A percentile compares a stretch with the other conserved stretches of the same genome.
phyloP scores from a whole-genome alignment of 2,888 invertebrate genomes.

The Melinopterus prodromus region DNA sequence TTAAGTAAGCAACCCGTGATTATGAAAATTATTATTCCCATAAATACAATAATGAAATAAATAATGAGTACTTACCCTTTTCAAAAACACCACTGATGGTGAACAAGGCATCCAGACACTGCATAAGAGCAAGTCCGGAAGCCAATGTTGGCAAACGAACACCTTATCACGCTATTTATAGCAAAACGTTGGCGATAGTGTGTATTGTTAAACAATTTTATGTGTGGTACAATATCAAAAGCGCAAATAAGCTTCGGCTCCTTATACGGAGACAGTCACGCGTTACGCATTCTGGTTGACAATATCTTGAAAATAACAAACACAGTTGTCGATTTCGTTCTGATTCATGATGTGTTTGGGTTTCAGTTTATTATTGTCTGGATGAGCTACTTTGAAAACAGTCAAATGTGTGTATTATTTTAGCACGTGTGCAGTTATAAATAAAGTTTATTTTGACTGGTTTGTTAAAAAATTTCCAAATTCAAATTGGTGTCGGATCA shows the following conservation, averaged over 20 bases:
- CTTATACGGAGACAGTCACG: background rate
- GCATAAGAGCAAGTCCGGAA: too few species aligned
- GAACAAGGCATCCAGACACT: too few species aligned
- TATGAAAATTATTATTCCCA: too few species aligned
- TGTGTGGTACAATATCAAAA: background rate
- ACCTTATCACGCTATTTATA: background rate
- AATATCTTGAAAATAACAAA: background rate
- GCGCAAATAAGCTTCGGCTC: background rate
- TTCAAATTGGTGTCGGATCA: too few species aligned
- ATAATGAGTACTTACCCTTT: too few species aligned
- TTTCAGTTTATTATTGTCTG: background rate
- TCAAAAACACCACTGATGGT: too few species aligned
- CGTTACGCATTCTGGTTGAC: background rate
- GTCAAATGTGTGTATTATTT: background rate
- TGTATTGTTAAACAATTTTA: background rate
- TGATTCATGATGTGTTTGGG: background rate
- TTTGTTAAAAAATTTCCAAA: too few species aligned
- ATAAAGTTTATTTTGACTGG: too few species aligned
- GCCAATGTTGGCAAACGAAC: too few species aligned
- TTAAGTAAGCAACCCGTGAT: too few species aligned
- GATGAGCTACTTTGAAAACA: background rate
- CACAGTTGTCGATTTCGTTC: background rate
- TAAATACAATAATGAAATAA: too few species aligned
- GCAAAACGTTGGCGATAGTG: background rate
- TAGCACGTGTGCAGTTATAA: background rate